Evolutionary conservation across 2,113 vertebrate species (phyloP), one percentile per base, ranked within the genome.

Genomic region (Merops nubicus): DNA sequence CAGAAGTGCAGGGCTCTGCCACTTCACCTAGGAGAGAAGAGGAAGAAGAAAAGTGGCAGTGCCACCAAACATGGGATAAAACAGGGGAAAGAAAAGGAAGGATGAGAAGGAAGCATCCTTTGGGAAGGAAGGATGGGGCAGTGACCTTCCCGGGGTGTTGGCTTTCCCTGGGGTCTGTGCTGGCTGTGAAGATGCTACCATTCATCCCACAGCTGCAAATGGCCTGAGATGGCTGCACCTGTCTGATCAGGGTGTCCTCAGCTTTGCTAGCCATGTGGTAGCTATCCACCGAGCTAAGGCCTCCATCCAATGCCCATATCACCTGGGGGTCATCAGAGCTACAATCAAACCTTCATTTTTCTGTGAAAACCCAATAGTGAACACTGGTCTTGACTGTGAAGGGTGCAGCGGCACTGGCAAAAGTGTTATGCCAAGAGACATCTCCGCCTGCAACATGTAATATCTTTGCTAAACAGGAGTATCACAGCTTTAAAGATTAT

Each of bases 151-250:
- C 25, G 2, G 3, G 34, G 9, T n/a, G n/a, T n/a, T n/a, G n/a
- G n/a, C n/a, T n/a, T n/a, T n/a, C 12, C 36, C 25, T 2, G 3
- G 34, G 9, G 28, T 45, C 70, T 59, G 25, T 0, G 0, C 9
- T 59, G 57, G 25, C n/a, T 57, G 33, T 51, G 43, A 70, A 88
- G 57, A 23, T 70, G 43, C 38, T 17, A 23, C 31, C 31, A 28
- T 34, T 28, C 59, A n/a, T 19, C 3, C 4, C 11, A 11, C 28
- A 9, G 14, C 9, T 23, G 9, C 78, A 53, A 65, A 78, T 8
- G 29, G 45, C 64, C 78, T 4, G 5, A 47, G 45, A 16, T 4
- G 12, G 29, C 15, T 23, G 12, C 0, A 8, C 14, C 60, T 38
- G 18, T 50, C 20, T 1, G 1, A 9, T 54, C 59, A 72, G 28